Base-by-base conservation (phyloP, 2,888 invertebrate species). In the Yponomeuta plumbellus region DNA sequence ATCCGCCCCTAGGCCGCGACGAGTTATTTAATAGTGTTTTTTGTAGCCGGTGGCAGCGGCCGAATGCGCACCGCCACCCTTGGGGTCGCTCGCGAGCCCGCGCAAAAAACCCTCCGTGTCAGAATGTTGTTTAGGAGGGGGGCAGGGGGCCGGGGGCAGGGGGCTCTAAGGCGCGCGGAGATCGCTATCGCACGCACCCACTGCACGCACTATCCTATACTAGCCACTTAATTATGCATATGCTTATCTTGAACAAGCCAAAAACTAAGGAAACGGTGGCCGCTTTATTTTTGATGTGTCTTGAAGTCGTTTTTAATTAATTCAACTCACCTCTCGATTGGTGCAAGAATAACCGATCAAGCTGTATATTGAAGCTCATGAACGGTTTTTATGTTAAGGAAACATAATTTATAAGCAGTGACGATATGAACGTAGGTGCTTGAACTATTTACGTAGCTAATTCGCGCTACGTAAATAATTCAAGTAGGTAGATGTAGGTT, bases 161-260 rank as follows among this genome's bases (percentile, higher is more conserved):
- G 77, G 75, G 74, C 73, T 75, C 58, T 76, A 80, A 81, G 81
- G 81, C 75, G 76, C 81, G 76, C 79, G 77, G 77, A 86, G 91
- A 91, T 91, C 88, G 86, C 90, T 91, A 91, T 91, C 91, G 88
- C 91, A 89, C 89, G 89, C 87, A 89, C 88, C 85, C 85, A 84
- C 78, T 85, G 88, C 90, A 89, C 90, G 90, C 91, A 90, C 90
- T 89, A 85, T 89, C 88, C 89, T 83, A 81, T 23, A 21, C 78
- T 81, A 44, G 84, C 89, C 87, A 84, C 84, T 87, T 89, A 86
- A 88, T 89, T 88, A 87, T 86, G 61, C 61, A 61, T 88, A 81
- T 82, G 80, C 84, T 80, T 79, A 82, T 79, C 44, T 52, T 52
- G 79, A 79, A 80, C 80, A 79, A 79, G 67, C 21, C 64, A 11